phyloP scores from a whole-genome alignment of 2,113 vertebrate genomes.

The Sitta europaea region DNA sequence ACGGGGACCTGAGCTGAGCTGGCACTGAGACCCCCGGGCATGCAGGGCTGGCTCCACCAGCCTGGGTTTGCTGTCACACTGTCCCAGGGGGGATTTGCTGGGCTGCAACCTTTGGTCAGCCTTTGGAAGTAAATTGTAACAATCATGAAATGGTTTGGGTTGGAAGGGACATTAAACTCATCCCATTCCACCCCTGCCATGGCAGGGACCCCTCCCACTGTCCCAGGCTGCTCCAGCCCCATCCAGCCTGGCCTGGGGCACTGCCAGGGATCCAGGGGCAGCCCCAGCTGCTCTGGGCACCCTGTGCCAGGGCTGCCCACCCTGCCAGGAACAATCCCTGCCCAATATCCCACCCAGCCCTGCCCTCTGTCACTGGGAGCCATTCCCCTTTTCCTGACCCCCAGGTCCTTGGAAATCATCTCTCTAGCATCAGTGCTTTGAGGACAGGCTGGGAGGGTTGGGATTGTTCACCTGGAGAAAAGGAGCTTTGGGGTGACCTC shows the following conservation, averaged over 20 bases:
- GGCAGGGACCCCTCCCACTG: neutral
- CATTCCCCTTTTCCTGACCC: neutral
- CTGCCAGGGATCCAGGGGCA: neutral
- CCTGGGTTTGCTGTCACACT: neutral
- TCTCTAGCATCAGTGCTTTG: neutral
- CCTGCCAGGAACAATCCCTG: neutral
- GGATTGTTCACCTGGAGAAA: neutral
- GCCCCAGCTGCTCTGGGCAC: neutral
- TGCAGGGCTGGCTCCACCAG: neutral
- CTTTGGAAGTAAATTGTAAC: neutral
- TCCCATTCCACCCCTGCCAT: accelerated
- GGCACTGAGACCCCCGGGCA: neutral
- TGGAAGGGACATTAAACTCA: neutral
- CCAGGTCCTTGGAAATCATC: neutral
- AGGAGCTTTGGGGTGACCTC: neutral
- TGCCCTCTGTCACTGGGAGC: neutral
- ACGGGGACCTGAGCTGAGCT: neutral
- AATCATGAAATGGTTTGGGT: neutral
- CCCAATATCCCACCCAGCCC: neutral
- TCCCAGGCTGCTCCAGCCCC: neutral
- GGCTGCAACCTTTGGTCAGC: neutral
- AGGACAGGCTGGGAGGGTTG: neutral
- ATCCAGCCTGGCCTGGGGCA: neutral
- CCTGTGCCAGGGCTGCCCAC: neutral
- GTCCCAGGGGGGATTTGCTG: neutral